Evolutionary conservation across 2,113 vertebrate genomes (phyloP).

Genomic region (Speoplatyrhinus poulsoni): DNA sequence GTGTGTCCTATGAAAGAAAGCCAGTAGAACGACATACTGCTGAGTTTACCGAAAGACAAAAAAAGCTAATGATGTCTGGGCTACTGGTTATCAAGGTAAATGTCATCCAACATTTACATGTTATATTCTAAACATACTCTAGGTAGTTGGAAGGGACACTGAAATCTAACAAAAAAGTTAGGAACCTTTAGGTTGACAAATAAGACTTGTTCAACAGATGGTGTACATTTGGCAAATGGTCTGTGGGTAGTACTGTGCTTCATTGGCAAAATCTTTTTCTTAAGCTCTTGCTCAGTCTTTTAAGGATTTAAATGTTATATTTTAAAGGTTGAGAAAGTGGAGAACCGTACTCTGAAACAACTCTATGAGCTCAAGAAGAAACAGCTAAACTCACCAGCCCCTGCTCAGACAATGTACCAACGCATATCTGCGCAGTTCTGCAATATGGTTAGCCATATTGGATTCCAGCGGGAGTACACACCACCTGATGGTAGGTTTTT

Average conservation of each 20-base stretch:
- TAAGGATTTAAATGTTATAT: background rate
- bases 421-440: constrained; percentile 80
- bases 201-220: too few species aligned
- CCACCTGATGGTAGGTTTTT: constrained; percentile 72
- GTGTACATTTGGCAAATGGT: too few species aligned
- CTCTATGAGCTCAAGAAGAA: constrained; percentile 74
- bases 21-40: fast-evolving
- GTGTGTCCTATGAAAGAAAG: background rate
- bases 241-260: too few species aligned
- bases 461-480: constrained; percentile 83
- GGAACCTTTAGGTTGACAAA: too few species aligned
- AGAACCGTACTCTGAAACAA: constrained; percentile 69
- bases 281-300: background rate
- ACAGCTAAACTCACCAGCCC: background rate
- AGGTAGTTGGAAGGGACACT: too few species aligned
- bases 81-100: constrained; percentile 67
- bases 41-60: constrained; percentile 1
- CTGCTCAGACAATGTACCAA: constrained; percentile 71
- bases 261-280: background rate
- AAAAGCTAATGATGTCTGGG: constrained; percentile 41
- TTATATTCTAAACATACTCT: too few species aligned
- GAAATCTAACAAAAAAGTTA: too few species aligned
- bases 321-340: constrained; percentile 79
- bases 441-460: constrained; percentile 71
- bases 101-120: too few species aligned